Percentiles rank a stretch among this genome's conserved stretches.
phyloP scores from a whole-genome alignment of 2,888 invertebrate species.

The Eilema depressum region DNA sequence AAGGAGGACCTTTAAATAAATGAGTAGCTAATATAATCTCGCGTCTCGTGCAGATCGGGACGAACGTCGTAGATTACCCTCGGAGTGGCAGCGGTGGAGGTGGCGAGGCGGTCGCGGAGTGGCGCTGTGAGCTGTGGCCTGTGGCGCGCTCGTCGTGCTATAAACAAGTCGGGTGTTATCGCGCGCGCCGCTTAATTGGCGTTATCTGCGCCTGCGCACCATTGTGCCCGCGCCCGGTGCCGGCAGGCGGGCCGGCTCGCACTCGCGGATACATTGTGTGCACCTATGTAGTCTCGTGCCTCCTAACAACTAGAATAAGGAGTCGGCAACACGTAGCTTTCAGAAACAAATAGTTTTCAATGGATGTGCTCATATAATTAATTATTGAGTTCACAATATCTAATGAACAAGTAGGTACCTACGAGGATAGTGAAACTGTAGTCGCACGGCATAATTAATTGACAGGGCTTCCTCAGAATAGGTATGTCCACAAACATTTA shows the following conservation, averaged over 20 bases:
- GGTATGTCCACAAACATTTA: no score
- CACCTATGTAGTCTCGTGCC: not conserved
- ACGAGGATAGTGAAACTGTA: not conserved
- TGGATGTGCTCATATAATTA: not conserved
- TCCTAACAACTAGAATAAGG: not conserved
- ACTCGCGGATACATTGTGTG: not conserved
- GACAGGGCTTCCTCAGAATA: no score
- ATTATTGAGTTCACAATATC: not conserved
- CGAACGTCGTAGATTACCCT: not conserved
- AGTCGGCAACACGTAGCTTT: not conserved
- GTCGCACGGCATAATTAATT: not conserved
- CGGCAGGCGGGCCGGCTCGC: not conserved
- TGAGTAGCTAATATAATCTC: not conserved
- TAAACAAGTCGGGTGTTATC: constrained; percentile 45
- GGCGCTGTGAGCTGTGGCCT: not conserved
- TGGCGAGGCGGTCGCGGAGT: not conserved
- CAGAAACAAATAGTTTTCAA: not conserved
- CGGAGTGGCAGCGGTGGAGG: not conserved
- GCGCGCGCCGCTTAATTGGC: constrained; percentile 58
- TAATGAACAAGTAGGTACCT: not conserved
- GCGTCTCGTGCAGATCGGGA: not conserved
- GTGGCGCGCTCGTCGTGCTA: constrained; percentile 15
- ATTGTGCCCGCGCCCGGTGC: constrained; percentile 19
- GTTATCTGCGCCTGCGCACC: constrained; percentile 48
- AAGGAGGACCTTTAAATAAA: not conserved